These are phyloP conservation scores for Ostrea edulis DNA, from an alignment of 1,140 invertebrate genomes.

Conservation along the genomic window DNA sequence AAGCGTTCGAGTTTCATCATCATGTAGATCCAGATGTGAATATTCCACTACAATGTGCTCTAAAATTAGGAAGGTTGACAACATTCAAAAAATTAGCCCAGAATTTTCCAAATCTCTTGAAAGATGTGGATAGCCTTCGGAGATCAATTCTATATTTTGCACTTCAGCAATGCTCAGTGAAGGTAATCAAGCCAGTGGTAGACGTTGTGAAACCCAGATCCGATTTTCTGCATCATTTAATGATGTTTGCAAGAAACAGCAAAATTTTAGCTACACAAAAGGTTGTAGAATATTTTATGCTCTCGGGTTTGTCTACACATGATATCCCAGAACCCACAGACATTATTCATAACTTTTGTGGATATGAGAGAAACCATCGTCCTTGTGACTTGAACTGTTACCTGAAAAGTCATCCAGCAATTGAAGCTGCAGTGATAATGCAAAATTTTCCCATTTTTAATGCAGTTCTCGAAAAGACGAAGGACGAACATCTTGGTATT, in stretches of 20 bases:
- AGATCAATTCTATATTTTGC: slow-evolving; percentile 46
- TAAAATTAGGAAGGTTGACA: slow-evolving; percentile 20
- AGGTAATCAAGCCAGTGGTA: slow-evolving; percentile 41
- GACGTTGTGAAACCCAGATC: slow-evolving; percentile 21
- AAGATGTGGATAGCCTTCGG: slow-evolving; percentile 9
- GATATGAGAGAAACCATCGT: background rate
- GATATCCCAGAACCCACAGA: background rate
- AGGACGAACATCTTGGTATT: background rate
- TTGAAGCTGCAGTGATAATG: slow-evolving; percentile 35
- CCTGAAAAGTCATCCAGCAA: slow-evolving; percentile 15
- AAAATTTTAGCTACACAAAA: background rate
- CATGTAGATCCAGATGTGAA: background rate
- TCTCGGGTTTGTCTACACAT: background rate
- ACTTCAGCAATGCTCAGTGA: slow-evolving; percentile 47
- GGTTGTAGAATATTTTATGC: background rate
- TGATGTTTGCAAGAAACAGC: background rate
- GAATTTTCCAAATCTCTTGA: slow-evolving; percentile 5
- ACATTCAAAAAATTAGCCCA: slow-evolving; percentile 45
- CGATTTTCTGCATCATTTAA: background rate
- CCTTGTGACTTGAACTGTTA: slow-evolving; percentile 26
- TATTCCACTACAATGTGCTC: slow-evolving; percentile 42
- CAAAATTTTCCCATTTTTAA: slow-evolving; percentile 26
- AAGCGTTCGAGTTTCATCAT: slow-evolving; percentile 22
- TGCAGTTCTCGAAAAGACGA: slow-evolving; percentile 24
- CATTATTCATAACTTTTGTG: background rate